Evolutionary conservation across 1,140 invertebrate genomes (phyloP).

Genomic region (Grapholita molesta): DNA sequence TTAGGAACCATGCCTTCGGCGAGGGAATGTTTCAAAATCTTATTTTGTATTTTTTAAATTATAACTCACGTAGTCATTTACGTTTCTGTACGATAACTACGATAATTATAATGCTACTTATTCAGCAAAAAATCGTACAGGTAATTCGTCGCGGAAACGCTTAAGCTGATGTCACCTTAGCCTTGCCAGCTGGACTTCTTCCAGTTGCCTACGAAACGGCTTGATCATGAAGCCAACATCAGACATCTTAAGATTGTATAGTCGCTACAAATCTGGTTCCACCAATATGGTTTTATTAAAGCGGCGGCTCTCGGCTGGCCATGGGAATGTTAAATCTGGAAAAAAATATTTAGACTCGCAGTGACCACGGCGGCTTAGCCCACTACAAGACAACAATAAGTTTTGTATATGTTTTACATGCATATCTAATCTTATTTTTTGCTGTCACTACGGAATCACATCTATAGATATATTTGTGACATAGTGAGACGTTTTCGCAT

Average conservation of each 20-base stretch:
- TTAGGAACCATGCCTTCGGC: no score
- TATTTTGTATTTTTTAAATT: no score
- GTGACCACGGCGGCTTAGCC: neutral
- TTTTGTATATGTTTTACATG: neutral
- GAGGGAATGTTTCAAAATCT: no score
- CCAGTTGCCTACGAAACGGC: neutral
- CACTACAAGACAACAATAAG: neutral
- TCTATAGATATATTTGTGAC: no score
- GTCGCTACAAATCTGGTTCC: neutral
- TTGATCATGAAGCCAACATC: neutral
- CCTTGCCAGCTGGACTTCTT: neutral
- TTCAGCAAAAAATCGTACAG: neutral
- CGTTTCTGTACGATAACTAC: neutral
- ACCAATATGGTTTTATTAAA: neutral
- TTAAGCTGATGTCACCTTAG: neutral
- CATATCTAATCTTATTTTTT: no score
- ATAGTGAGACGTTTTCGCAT: no score
- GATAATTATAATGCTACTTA: neutral
- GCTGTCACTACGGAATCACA: no score
- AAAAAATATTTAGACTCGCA: neutral
- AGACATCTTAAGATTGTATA: neutral
- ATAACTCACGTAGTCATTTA: neutral
- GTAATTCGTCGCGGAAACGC: neutral
- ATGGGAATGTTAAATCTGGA: neutral
- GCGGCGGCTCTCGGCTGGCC: neutral